phyloP scores from a whole-genome alignment of 1,140 invertebrate species.

The Psix sp. region DNA sequence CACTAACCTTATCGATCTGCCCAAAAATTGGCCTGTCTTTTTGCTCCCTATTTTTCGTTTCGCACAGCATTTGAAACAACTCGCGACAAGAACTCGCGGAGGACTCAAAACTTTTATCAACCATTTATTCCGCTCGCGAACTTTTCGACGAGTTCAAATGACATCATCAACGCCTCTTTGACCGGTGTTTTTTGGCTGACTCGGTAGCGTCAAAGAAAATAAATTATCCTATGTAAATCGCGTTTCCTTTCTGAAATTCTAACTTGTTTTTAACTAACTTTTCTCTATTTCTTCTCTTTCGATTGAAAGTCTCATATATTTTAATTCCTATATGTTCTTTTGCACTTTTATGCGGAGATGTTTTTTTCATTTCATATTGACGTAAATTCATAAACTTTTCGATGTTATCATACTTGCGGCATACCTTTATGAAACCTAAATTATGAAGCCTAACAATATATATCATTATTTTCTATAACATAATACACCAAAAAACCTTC shows the following conservation, averaged over 20 bases:
- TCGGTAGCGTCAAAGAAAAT: conserved; percentile 6
- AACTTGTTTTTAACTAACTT: too few species aligned
- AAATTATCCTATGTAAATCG: conserved; percentile 8
- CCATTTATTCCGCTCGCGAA: conserved; percentile 23
- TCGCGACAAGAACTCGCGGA: conserved; percentile 7
- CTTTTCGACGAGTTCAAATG: conserved; percentile 29
- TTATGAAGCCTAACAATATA: too few species aligned
- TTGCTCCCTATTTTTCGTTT: background rate
- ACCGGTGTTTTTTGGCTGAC: conserved; percentile 12
- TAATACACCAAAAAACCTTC: conserved; percentile 40
- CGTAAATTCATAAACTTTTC: too few species aligned
- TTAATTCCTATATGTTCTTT: too few species aligned
- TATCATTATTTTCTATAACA: conserved; percentile 51
- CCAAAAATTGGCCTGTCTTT: conserved; percentile 1
- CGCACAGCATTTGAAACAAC: conserved; percentile 13
- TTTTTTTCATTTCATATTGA: too few species aligned
- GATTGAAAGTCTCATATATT: too few species aligned
- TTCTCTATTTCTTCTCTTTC: too few species aligned
- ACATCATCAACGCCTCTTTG: conserved; percentile 42
- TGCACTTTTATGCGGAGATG: too few species aligned
- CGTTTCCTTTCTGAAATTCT: too few species aligned
- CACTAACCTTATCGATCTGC: conserved; percentile 6
- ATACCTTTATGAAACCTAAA: too few species aligned
- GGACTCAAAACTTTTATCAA: conserved; percentile 32
- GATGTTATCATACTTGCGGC: too few species aligned